Base-by-base conservation (phyloP, 1,140 invertebrate genomes). In the Drosophila watanabei region DNA sequence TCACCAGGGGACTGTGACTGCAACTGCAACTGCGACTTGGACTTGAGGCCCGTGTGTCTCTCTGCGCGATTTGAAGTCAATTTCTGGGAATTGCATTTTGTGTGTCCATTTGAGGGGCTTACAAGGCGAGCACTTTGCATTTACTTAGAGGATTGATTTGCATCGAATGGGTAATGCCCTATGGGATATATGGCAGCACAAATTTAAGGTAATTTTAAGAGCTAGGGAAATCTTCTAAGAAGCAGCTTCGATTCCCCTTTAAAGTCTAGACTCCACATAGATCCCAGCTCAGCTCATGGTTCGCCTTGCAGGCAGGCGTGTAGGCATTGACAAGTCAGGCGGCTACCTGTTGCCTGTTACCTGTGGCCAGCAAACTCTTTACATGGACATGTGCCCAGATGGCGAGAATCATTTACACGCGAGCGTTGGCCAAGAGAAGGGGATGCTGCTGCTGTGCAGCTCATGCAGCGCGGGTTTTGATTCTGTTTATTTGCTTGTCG, bases 401-500 rank as follows among this genome's bases (percentile, higher is more conserved):
- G 75, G 54, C 82, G 70, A 85, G 85, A 88, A 88, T 88, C 86
- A 88, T 88, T 89, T 90, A 89, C 85, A 89, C 85, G 81, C 85
- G 86, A 89, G 65, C 72, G 56, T 57, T 68, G 48, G n/a, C 32
- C 30, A 8, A n/a, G 24, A 11, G 39, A 24, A n/a, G 75, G 39
- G 35, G 24, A 58, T 45, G 32, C 32, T 45, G 43, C 28, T 49
- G 52, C 52, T 37, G 52, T 41, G 49, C 24, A 51, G 18, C 46
- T 60, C 66, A 78, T 72, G 79, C 65, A 59, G 79, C 41, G 82
- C 62, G 62, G 82, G 80, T 54, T 66, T 82, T 90, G 85, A 89
- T 90, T 89, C 88, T 80, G 81, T 90, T 89, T 89, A 89, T 89
- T 89, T 89, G 86, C 82, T 89, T 89, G 86, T 89, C 86, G 79